Conservation (phyloP, 2,113 vertebrate genomes). For the Xiphias gladius region DNA sequence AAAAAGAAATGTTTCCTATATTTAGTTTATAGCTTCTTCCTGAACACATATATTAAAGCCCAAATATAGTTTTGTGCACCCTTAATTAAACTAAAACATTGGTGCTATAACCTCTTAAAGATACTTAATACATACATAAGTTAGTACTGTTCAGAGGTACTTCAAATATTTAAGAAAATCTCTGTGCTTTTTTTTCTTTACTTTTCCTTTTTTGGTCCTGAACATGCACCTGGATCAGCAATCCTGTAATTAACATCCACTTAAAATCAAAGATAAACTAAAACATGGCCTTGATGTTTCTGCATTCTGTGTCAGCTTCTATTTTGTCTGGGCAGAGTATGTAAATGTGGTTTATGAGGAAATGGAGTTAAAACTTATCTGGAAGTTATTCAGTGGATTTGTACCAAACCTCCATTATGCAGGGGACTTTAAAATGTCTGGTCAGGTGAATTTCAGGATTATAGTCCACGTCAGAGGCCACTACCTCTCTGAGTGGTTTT, state of each 20-base stretch:
- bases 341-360: background rate
- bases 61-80: background rate
- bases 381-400: too few relatives aligned
- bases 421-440: too few relatives aligned
- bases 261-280: background rate
- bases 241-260: background rate
- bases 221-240: too few relatives aligned
- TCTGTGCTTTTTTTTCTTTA: background rate
- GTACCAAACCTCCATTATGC: too few relatives aligned
- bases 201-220: background rate
- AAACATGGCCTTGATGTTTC: background rate
- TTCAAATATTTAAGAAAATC: background rate
- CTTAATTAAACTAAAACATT: too few relatives aligned
- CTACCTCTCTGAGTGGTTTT: background rate
- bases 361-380: background rate
- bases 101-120: background rate
- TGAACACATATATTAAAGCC: background rate
- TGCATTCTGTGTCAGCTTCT: background rate
- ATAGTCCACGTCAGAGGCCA: background rate
- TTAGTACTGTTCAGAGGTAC: background rate
- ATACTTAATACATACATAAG: background rate
- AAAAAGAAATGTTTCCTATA: background rate
- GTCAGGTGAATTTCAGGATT: background rate
- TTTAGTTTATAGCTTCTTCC: background rate
- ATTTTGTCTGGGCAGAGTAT: background rate